Base-by-base conservation (phyloP, 2,797 vertebrate genomes). In the Enteromius radiatus region DNA sequence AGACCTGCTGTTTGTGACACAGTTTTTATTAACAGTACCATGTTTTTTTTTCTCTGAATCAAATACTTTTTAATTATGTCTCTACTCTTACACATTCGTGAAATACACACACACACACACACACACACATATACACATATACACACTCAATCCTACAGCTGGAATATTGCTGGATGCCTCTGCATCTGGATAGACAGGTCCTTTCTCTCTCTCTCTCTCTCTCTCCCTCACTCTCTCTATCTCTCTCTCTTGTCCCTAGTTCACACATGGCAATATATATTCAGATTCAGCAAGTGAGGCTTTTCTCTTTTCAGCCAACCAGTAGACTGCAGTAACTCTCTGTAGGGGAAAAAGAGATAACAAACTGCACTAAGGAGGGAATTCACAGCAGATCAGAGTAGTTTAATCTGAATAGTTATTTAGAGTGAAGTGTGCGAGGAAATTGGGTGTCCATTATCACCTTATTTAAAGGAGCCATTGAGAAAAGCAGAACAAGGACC, bases 161-260 rank as follows among this genome's bases (percentile, higher is more conserved):
- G 6, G 5, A 31, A 63, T 31, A 63, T 41, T 21, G 45, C 59
- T 75, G 17, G 33, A 75, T 82, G 31, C 47, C 59, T 65, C 23
- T 36, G 59, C 74, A 76, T 83, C 74, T 61, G 64, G 64, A 83
- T 38, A 77, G 52, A 4, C 63, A 76, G 64, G 74, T 83, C 52
- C 43, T 0, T 10, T 23, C 67, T 28, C 52, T 41, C 33, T 1
- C 73, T 45, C 11, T 31, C 14, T 8, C 78, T 71, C 41, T n/a
- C 49, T 49, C 69, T 14, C 56, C 47, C 79, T 45, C 68, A 17
- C 19, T 6, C 68, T 33, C 26, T 3, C 36, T 33, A 17, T 36
- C 45, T 36, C 49, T 23, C 33, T 59, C 28, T 56, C 71, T 38
- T 0, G 7, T 28, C n/a, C 21, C 49, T n/a, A 33, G 36, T 69